Evolutionary conservation across 2,888 invertebrate genomes (phyloP).

Genomic region (Yponomeuta malinellus): DNA sequence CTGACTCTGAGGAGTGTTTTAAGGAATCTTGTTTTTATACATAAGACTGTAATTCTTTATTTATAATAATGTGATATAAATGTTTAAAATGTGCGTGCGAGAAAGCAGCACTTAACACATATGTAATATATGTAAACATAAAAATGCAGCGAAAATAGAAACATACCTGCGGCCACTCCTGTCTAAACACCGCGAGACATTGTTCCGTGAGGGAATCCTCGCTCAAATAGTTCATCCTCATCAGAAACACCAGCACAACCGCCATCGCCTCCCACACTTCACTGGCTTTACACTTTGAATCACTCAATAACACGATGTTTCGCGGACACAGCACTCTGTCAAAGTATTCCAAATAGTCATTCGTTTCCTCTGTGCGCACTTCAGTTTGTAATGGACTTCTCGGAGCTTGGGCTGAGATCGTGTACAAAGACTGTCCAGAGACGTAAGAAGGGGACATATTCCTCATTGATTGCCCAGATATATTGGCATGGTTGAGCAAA

Average conservation of each 20-base stretch:
- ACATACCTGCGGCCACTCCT: slow-evolving; percentile 78
- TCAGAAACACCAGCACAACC: slow-evolving; percentile 58
- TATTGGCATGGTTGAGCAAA: background rate
- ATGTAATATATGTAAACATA: background rate
- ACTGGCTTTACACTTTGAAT: slow-evolving; percentile 26
- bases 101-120: background rate
- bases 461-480: background rate
- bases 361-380: slow-evolving; percentile 15
- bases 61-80: too few relatives aligned
- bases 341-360: slow-evolving; percentile 42
- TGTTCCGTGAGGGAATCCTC: slow-evolving; percentile 79
- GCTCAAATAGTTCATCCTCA: slow-evolving; percentile 73
- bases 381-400: background rate
- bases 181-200: slow-evolving; percentile 80
- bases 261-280: slow-evolving; percentile 61
- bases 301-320: slow-evolving; percentile 51
- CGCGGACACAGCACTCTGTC: slow-evolving; percentile 56
- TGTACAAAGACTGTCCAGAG: background rate
- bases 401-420: background rate
- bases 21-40: too few relatives aligned
- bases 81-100: background rate
- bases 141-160: background rate
- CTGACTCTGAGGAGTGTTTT: too few relatives aligned
- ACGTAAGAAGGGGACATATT: background rate
- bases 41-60: too few relatives aligned